Evolutionary conservation across 2,888 invertebrate genomes (phyloP), one percentile per base, ranked within the genome.

Genomic region (Argyresthia goedartella): DNA sequence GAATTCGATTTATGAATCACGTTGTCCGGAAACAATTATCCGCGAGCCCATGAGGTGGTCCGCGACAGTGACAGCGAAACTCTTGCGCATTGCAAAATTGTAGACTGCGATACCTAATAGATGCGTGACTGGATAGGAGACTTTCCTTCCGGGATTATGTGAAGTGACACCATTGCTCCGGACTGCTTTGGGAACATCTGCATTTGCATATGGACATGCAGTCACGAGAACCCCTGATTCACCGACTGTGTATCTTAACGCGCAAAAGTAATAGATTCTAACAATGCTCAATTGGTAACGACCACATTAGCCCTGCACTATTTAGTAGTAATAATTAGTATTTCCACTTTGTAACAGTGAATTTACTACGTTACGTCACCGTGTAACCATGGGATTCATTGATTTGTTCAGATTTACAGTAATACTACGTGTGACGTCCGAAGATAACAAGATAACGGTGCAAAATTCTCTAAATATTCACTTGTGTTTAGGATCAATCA

Each of bases 21-120:
- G 48, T 15, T 48, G 16, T 42, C 16, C 48, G 48, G 42, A 43
- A 52, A 43, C 43, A 47, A 52, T 52, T 47, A 52, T 49, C 51
- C 51, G 41, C 42, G 11, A 9, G 34, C 41, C 50, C 41, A 50
- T 41, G 41, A 50, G 50, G 50, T 50, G 61, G 62, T 66, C 60
- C 69, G 69, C 64, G 71, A 71, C 69, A 70, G 66, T 64, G 71
- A 71, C 69, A 71, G 66, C 61, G 62, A 67, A 68, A 72, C 71
- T 71, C 69, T 69, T 60, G 61, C 63, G 58, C 61, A 64, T 67
- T 65, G 62, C 60, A 61, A 67, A 71, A 71, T 69, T 71, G 66
- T 65, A 63, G 55, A 25, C 25, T 25, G 59, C 62, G 66, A 65
- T 59, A 58, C 55, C 62, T 68, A 68, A 68, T 68, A 63, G 63